Evolutionary conservation across 2,888 invertebrate species (phyloP).

Genomic region (Podotricha telesiphe): DNA sequence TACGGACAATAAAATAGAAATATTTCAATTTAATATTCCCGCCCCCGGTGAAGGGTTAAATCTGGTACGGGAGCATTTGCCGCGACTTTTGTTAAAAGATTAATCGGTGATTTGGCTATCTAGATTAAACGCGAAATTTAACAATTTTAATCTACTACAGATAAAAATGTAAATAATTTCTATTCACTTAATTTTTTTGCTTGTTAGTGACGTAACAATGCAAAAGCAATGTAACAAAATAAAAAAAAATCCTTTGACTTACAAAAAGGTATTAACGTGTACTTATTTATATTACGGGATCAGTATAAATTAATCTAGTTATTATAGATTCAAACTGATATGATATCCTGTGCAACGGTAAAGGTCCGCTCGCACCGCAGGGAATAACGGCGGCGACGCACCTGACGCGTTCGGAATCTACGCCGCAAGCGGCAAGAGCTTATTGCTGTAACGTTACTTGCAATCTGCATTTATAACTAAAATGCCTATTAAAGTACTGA

Average conservation of each 20-base stretch:
- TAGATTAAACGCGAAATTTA: constrained; percentile 79
- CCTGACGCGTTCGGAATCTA: constrained; percentile 59
- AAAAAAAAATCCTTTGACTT: neutral
- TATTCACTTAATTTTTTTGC: neutral
- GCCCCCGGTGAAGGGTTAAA: constrained; percentile 75
- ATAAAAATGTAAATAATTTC: constrained; percentile 29
- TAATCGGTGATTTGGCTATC: constrained; percentile 64
- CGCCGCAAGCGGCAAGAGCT: constrained; percentile 49
- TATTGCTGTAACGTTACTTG: constrained; percentile 22
- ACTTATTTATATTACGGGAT: neutral
- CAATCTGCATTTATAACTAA: constrained; percentile 22
- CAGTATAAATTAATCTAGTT: constrained; percentile 29
- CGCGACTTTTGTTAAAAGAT: constrained; percentile 67
- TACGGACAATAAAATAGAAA: constrained; percentile 81
- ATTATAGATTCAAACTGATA: constrained; percentile 46
- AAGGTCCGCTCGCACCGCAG: constrained; percentile 59
- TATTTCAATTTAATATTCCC: constrained; percentile 82
- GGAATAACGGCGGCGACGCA: constrained; percentile 71
- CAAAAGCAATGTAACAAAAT: too few relatives aligned
- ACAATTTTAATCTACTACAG: constrained; percentile 56
- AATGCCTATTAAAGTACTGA: constrained; percentile 5
- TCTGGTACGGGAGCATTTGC: constrained; percentile 60
- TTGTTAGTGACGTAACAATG: too few relatives aligned
- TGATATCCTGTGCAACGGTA: constrained; percentile 49
- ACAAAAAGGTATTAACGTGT: neutral